phyloP scores from a whole-genome alignment of 2,797 vertebrate genomes.

The Coilia nasus region DNA sequence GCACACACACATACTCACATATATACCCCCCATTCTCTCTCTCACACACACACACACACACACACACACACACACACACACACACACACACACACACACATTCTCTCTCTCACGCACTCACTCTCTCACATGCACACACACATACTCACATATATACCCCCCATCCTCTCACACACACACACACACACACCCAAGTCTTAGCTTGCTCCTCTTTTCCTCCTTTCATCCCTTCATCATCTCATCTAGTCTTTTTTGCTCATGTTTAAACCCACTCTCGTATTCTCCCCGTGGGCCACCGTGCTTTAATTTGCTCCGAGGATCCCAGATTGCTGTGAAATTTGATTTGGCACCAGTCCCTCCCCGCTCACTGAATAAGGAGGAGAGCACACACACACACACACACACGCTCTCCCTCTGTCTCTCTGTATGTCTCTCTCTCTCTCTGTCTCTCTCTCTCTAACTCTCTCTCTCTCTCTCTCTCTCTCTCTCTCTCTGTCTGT shows the following conservation, averaged over 20 bases:
- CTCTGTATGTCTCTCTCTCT: background rate
- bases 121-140: background rate
- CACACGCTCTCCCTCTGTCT: background rate
- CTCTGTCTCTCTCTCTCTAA: background rate
- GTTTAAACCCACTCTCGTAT: background rate
- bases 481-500: background rate
- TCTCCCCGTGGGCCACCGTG: background rate
- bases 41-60: background rate
- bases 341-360: constrained; percentile 1
- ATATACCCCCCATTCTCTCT: too few relatives aligned
- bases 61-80: background rate
- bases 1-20: background rate
- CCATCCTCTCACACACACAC: too few relatives aligned
- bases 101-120: too few relatives aligned
- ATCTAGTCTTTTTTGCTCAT: background rate
- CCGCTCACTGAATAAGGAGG: background rate
- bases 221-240: constrained; percentile 1
- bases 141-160: background rate
- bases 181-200: too few relatives aligned
- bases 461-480: background rate
- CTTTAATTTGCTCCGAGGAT: constrained; percentile 40
- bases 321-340: constrained; percentile 35
- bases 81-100: background rate
- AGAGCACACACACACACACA: background rate
- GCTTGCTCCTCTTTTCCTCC: constrained; percentile 16